A percentile compares a stretch with the other conserved stretches of the same genome.
Evolutionary conservation across 2,113 vertebrate species (phyloP).

Genomic region (Daboia siamensis): DNA sequence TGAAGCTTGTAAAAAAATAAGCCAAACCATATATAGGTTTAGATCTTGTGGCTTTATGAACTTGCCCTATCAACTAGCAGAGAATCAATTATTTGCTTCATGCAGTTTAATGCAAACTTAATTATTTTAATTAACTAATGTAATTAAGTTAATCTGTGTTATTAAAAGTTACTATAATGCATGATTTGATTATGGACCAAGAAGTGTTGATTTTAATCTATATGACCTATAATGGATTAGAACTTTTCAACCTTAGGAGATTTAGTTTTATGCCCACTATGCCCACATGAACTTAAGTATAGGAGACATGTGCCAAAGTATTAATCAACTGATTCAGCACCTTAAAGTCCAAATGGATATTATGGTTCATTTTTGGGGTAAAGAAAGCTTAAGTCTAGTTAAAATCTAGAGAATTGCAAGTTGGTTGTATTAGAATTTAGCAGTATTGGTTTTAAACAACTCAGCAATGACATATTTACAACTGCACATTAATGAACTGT

Average conservation of each 20-base stretch:
- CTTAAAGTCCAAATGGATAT: not conserved
- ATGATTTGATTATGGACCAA: slow-evolving; percentile 13
- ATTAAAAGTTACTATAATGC: slow-evolving; percentile 26
- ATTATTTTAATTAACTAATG: slow-evolving; percentile 22
- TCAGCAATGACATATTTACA: not conserved
- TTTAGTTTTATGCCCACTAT: not conserved
- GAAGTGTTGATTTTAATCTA: not conserved
- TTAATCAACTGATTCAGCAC: not conserved
- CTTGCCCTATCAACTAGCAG: not conserved
- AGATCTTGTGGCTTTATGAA: not conserved
- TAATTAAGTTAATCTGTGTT: slow-evolving; percentile 37
- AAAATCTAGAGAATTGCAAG: not conserved
- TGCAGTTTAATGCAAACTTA: slow-evolving; percentile 13
- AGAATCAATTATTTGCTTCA: slow-evolving; percentile 14
- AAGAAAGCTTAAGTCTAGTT: not conserved
- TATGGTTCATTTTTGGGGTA: not conserved
- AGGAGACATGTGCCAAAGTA: not conserved
- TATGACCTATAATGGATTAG: not conserved
- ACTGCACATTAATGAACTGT: not conserved
- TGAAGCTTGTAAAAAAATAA: not conserved
- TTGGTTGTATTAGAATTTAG: not conserved
- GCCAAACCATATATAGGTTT: not conserved
- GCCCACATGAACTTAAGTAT: not conserved
- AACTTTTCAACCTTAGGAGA: not conserved
- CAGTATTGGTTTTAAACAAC: not conserved